Evolutionary conservation across 1,140 invertebrate species (phyloP).

Genomic region (Contarinia nasturtii): DNA sequence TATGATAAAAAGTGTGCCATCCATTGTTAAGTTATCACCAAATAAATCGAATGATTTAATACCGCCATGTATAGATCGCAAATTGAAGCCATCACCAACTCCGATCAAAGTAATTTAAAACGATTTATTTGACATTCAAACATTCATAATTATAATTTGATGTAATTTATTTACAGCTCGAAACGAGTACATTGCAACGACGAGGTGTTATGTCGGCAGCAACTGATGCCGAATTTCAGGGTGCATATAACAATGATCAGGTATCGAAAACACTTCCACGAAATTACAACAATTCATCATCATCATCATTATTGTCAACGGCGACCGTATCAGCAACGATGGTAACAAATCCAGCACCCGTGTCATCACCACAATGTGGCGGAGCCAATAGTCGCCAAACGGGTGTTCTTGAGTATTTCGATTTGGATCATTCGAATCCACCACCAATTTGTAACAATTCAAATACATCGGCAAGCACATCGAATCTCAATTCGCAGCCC

Average conservation of each 20-base stretch:
- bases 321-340: neutral
- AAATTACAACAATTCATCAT: slow-evolving; percentile 9
- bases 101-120: neutral
- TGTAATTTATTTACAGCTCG: neutral
- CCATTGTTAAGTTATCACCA: slow-evolving; percentile 24
- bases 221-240: slow-evolving; percentile 8
- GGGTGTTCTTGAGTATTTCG: slow-evolving; percentile 47
- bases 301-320: neutral
- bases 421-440: slow-evolving; percentile 38
- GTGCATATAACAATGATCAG: slow-evolving; percentile 5
- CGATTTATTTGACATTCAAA: neutral
- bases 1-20: slow-evolving; percentile 1
- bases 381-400: slow-evolving; percentile 19
- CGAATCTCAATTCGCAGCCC: neutral
- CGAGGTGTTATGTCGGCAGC: slow-evolving; percentile 15
- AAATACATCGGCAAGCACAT: neutral
- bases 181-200: slow-evolving; percentile 8
- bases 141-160: neutral
- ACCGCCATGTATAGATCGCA: slow-evolving; percentile 22
- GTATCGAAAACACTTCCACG: slow-evolving; percentile 16
- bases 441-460: slow-evolving; percentile 11
- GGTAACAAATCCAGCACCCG: slow-evolving; percentile 5
- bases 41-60: slow-evolving; percentile 13
- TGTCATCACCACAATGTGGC: slow-evolving; percentile 1
- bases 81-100: slow-evolving; percentile 18